Evolutionary conservation across 2,888 invertebrate species (phyloP).

Genomic region (Apoderus coryli): DNA sequence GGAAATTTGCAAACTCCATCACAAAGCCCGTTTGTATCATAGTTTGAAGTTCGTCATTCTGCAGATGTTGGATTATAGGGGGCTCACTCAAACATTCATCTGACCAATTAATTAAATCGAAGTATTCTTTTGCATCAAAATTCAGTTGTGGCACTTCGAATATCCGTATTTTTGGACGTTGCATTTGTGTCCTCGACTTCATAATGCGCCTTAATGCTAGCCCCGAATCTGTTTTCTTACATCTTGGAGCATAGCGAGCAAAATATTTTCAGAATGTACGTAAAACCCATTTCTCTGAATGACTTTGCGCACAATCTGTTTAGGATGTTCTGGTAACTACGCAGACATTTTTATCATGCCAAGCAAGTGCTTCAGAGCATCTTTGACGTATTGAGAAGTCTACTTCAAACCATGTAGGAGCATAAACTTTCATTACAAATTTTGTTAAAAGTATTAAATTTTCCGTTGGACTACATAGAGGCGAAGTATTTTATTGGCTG

Average conservation of each 20-base stretch:
- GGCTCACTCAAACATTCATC: neutral
- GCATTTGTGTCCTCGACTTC: slow-evolving; percentile 6
- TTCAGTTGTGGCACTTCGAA: neutral
- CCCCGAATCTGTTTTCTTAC: slow-evolving; percentile 6
- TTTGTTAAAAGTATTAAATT: slow-evolving; percentile 3
- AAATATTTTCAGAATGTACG: slow-evolving; percentile 5
- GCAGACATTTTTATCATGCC: neutral
- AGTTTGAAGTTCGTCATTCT: no score
- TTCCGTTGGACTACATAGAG: slow-evolving; percentile 6
- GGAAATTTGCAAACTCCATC: no score
- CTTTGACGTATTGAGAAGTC: neutral
- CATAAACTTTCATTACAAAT: slow-evolving; percentile 4
- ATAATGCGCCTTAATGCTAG: slow-evolving; percentile 4
- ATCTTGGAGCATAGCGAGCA: slow-evolving; percentile 6
- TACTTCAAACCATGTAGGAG: slow-evolving; percentile 3
- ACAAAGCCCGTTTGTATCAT: no score
- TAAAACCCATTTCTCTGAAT: slow-evolving; percentile 4
- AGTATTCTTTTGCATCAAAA: slow-evolving; percentile 1
- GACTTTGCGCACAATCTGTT: no score
- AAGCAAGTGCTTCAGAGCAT: neutral
- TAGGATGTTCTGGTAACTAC: no score
- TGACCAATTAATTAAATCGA: neutral
- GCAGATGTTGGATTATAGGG: no score
- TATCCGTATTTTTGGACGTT: slow-evolving; percentile 1
- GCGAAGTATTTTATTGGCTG: slow-evolving; percentile 10